Evolutionary conservation across 2,113 vertebrate species (phyloP), one percentile per base, ranked within the genome.

Genomic region (Vidua macroura): DNA sequence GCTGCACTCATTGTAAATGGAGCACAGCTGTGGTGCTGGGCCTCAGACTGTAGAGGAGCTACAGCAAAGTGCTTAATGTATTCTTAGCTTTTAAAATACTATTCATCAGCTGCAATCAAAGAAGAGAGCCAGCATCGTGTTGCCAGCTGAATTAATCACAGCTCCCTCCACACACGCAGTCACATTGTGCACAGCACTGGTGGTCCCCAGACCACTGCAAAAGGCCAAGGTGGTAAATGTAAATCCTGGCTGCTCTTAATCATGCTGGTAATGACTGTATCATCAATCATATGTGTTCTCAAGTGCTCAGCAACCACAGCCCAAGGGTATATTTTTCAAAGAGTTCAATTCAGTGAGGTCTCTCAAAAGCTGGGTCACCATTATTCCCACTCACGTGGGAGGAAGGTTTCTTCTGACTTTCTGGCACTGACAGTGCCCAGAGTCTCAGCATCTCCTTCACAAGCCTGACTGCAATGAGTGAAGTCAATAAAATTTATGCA

Each of bases 201-300:
- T 95, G 94, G 90, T 93, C 95, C 79, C 0, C 0, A 83, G 93
- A 80, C 76, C 94, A 88, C 30, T 95, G 83, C 30, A 63, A 93
- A 90, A 96, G 94, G 93, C 90, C 91, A 94, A 84, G 92, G 94
- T 93, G 94, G 86, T 59, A 75, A 92, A 96, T 95, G 94, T 81
- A 95, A 96, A 96, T 95, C 91, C 91, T 96, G 95, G 64, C 91
- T 96, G 88, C 95, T 96, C 91, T 95, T 94, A 90, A 96, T 94
- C 95, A 86, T 63, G 89, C 70, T 73, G 3, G 0, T 89, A 96
- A 92, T 89, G 96, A 89, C 89, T 84, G 6, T 68, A 59, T 95
- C 95, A 96, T 96, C 93, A 82, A 97, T 97, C 89, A 95, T 8
- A 37, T 14, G 53, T 69, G 46, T 90, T 83, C 90, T 77, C 91